Evolutionary conservation across 2,888 invertebrate species (phyloP).

Genomic region (Syritta pipiens): DNA sequence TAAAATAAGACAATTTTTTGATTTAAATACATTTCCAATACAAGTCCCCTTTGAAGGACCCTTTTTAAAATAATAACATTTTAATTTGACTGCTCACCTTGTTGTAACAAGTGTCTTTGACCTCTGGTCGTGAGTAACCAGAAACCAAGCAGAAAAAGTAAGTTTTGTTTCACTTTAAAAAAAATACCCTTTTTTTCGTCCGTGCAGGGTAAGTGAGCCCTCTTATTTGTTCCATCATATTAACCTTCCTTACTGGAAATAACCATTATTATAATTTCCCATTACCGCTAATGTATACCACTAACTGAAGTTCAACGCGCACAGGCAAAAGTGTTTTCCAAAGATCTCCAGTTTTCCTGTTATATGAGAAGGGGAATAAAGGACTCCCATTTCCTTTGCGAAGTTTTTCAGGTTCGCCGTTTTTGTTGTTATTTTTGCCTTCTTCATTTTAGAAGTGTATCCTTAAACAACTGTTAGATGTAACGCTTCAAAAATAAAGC

Average conservation of each 20-base stretch:
- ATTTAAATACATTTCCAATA: not conserved
- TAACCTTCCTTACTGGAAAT: constrained; percentile 17
- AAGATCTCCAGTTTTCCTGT: not conserved
- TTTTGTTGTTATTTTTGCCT: not conserved
- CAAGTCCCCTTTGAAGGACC: not conserved
- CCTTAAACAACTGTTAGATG: constrained; percentile 9
- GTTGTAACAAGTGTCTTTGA: constrained; percentile 4
- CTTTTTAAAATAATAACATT: not conserved
- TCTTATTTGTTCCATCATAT: constrained; percentile 1
- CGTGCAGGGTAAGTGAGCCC: too few species aligned
- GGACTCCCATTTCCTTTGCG: constrained; percentile 10
- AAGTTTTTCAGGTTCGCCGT: not conserved
- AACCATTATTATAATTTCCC: constrained; percentile 19
- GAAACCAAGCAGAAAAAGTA: constrained; percentile 4
- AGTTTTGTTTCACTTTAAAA: too few species aligned
- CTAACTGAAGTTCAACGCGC: constrained; percentile 11
- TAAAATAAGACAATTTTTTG: not conserved
- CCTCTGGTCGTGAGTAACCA: not conserved
- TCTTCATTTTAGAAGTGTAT: too few species aligned
- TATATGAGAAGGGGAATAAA: not conserved
- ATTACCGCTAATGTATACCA: constrained; percentile 40
- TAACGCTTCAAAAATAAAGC: constrained; percentile 1
- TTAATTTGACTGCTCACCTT: constrained; percentile 11
- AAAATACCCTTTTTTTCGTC: not conserved
- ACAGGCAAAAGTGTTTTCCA: not conserved